Percentiles rank a stretch among this genome's conserved stretches.
Conservation (phyloP, 2,113 vertebrate species). For the Mesocricetus auratus region DNA sequence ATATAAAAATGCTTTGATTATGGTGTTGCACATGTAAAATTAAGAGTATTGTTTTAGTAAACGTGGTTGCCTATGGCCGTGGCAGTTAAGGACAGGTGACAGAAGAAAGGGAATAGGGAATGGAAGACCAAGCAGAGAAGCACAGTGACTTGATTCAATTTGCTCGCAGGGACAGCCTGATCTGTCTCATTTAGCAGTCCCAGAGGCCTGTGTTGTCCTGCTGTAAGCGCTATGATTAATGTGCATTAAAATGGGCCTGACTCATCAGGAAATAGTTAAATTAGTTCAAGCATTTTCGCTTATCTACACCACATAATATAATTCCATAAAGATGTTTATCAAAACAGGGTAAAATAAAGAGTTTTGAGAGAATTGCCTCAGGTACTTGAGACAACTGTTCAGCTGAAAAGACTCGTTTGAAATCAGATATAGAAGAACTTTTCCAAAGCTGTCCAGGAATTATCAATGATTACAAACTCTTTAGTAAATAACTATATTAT, state of each 20-base stretch:
- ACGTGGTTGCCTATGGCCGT: constrained; percentile 47
- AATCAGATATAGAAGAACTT: background rate
- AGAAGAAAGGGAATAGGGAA: constrained; percentile 56
- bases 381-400: constrained; percentile 18
- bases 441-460: background rate
- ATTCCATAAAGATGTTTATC: constrained; percentile 72
- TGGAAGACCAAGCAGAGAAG: constrained; percentile 52
- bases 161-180: constrained; percentile 23
- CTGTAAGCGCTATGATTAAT: constrained; percentile 63
- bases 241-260: constrained; percentile 59
- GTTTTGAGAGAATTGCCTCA: constrained; percentile 55
- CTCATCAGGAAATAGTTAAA: constrained; percentile 69
- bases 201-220: constrained; percentile 54
- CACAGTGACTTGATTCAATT: background rate
- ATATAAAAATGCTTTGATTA: constrained; percentile 42
- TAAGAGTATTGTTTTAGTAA: constrained; percentile 74
- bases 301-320: constrained; percentile 59
- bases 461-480: background rate
- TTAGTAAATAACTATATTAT: background rate
- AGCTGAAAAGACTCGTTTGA: constrained; percentile 1
- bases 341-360: constrained; percentile 55
- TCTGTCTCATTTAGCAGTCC: constrained; percentile 45
- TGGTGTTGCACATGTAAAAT: constrained; percentile 59
- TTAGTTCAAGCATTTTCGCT: constrained; percentile 49
- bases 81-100: constrained; percentile 45